Percentiles rank a stretch among this genome's conserved stretches.
These are phyloP conservation scores for Proterorhinus semilunaris DNA, from an alignment of 2,113 vertebrate species.

Conservation along the genomic window DNA sequence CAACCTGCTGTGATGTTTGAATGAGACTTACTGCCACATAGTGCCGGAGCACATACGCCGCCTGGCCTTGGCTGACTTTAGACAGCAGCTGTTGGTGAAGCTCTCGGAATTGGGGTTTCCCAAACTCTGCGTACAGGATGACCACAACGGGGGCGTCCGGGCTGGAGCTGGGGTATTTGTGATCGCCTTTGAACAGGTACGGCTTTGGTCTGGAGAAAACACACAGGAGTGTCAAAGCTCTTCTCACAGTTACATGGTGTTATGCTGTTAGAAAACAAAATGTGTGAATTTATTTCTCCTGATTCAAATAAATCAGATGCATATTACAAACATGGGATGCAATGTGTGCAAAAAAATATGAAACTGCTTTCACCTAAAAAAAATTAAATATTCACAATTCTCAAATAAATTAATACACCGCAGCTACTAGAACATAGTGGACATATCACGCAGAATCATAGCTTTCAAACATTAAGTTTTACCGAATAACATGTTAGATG, in stretches of 20 bases:
- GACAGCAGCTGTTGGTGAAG: conserved; percentile 79
- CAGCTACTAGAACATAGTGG: too few species aligned
- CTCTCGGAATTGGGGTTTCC: conserved; percentile 81
- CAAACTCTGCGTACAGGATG: conserved; percentile 91
- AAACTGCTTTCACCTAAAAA: too few species aligned
- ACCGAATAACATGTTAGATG: too few species aligned
- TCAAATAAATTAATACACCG: too few species aligned
- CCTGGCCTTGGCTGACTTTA: conserved; percentile 83
- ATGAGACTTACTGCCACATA: conserved; percentile 73
- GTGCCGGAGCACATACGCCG: conserved; percentile 89
- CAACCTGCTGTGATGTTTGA: background rate
- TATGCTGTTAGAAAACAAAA: background rate
- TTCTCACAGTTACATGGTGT: background rate
- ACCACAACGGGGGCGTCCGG: conserved; percentile 80
- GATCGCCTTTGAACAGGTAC: conserved; percentile 93
- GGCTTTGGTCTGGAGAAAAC: conserved; percentile 85
- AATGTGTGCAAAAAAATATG: too few species aligned
- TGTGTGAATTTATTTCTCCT: too few species aligned
- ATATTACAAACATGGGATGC: too few species aligned
- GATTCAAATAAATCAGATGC: too few species aligned
- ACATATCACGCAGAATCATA: too few species aligned
- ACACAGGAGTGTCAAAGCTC: background rate
- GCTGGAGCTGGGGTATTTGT: conserved; percentile 82
- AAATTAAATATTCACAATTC: too few species aligned
- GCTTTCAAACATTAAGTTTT: too few species aligned